Conservation (phyloP, 2,113 vertebrate genomes). For the Trogon melanurus region DNA sequence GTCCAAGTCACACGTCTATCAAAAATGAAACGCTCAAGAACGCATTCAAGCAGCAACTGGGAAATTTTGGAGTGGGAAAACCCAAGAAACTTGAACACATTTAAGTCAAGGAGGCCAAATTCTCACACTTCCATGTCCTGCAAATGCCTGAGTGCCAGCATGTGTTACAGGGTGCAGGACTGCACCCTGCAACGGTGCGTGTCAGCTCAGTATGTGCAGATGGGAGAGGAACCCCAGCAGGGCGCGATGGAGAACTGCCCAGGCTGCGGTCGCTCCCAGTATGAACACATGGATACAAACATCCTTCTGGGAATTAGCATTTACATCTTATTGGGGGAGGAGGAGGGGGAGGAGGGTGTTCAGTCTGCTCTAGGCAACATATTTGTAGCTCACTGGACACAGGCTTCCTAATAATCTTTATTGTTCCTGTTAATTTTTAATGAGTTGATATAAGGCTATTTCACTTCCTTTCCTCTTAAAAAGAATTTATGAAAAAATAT, state of each 20-base stretch:
- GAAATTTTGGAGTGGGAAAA: background rate
- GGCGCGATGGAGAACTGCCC: background rate
- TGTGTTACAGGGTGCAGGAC: background rate
- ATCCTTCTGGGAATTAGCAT: background rate
- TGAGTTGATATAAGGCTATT: background rate
- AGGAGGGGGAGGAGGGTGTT: no score
- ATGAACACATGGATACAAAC: background rate
- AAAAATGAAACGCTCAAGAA: background rate
- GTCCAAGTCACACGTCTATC: background rate
- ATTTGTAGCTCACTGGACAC: background rate
- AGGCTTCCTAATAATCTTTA: background rate
- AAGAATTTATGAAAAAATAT: background rate
- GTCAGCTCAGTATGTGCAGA: background rate
- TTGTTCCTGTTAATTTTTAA: constrained; percentile 4
- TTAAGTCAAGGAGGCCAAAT: background rate
- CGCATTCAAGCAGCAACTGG: background rate
- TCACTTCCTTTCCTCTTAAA: background rate
- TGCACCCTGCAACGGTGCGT: background rate
- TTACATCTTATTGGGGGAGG: background rate
- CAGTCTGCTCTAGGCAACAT: background rate
- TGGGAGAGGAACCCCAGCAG: background rate
- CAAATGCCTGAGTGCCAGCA: background rate
- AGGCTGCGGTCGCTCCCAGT: background rate
- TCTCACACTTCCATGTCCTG: accelerated
- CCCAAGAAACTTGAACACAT: accelerated